Percentiles rank a stretch among this genome's conserved stretches.
Evolutionary conservation across 2,888 invertebrate species (phyloP).

Genomic region (Leucania comma): DNA sequence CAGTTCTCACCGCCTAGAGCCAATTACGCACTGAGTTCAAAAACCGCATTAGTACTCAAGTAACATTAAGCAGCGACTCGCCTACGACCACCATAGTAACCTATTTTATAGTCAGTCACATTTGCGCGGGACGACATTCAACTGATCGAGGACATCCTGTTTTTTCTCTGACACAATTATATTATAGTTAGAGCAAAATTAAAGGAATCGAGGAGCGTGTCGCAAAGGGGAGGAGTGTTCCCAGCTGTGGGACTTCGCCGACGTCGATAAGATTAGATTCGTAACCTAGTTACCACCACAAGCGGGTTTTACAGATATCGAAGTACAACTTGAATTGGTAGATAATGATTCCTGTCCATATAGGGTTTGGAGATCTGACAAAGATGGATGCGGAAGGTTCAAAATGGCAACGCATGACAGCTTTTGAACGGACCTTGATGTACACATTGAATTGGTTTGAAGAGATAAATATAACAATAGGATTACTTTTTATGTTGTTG

Average conservation of each 20-base stretch:
- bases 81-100: slow-evolving; percentile 49
- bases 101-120: slow-evolving; percentile 51
- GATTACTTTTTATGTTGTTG: neutral
- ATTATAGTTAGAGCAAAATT: slow-evolving; percentile 48
- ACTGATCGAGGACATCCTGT: slow-evolving; percentile 56
- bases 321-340: slow-evolving; percentile 31
- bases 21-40: slow-evolving; percentile 55
- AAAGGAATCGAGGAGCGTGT: slow-evolving; percentile 43
- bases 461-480: neutral
- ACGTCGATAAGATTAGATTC: slow-evolving; percentile 53
- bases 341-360: slow-evolving; percentile 26
- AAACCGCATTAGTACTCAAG: slow-evolving; percentile 62
- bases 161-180: slow-evolving; percentile 55
- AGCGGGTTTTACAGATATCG: slow-evolving; percentile 15
- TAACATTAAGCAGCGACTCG: slow-evolving; percentile 33
- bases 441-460: slow-evolving; percentile 25
- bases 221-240: slow-evolving; percentile 26
- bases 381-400: slow-evolving; percentile 32
- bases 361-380: slow-evolving; percentile 16
- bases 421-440: slow-evolving; percentile 25
- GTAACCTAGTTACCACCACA: slow-evolving; percentile 46
- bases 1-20: slow-evolving; percentile 34
- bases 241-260: slow-evolving; percentile 32
- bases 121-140: slow-evolving; percentile 56
- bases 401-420: slow-evolving; percentile 37